Percentiles rank a stretch among this genome's conserved stretches.
phyloP scores from a whole-genome alignment of 2,888 invertebrate genomes.

The Drosophila mulleri region DNA sequence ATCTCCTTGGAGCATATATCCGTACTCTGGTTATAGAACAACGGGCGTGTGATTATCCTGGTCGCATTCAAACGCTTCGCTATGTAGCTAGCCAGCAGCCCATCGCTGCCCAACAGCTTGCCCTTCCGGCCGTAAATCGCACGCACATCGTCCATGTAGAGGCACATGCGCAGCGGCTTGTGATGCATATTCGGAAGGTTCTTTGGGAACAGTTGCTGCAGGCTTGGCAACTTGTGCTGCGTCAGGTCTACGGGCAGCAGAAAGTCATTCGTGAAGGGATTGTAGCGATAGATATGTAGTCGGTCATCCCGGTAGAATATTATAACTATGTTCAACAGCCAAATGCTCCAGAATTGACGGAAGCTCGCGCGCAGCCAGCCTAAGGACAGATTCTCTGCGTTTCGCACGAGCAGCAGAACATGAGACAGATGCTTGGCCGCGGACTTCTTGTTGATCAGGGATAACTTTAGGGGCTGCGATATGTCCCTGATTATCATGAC shows the following conservation, averaged over 20 bases:
- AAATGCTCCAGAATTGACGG: slow-evolving; percentile 86
- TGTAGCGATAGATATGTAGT: slow-evolving; percentile 86
- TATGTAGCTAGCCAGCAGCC: slow-evolving; percentile 84
- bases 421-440: slow-evolving; percentile 81
- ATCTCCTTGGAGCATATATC: slow-evolving; percentile 78
- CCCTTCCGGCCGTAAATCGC: slow-evolving; percentile 72
- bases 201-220: slow-evolving; percentile 77
- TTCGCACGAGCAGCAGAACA: slow-evolving; percentile 77
- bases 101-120: slow-evolving; percentile 84
- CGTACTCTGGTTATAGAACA: slow-evolving; percentile 55
- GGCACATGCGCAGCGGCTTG: slow-evolving; percentile 78
- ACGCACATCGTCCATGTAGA: slow-evolving; percentile 84
- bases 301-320: slow-evolving; percentile 74
- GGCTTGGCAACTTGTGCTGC: slow-evolving; percentile 24
- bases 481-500: slow-evolving; percentile 79
- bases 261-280: slow-evolving; percentile 86
- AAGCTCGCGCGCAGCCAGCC: slow-evolving; percentile 86
- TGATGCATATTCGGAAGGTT: slow-evolving; percentile 80
- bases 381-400: slow-evolving; percentile 58
- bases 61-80: slow-evolving; percentile 86
- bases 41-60: slow-evolving; percentile 76
- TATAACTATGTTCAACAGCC: slow-evolving; percentile 86
- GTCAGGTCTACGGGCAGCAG: slow-evolving; percentile 73
- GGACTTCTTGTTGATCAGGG: slow-evolving; percentile 79
- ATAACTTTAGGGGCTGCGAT: slow-evolving; percentile 73